Evolutionary conservation across 2,888 invertebrate genomes (phyloP).

Genomic region (Crematogaster levior): DNA sequence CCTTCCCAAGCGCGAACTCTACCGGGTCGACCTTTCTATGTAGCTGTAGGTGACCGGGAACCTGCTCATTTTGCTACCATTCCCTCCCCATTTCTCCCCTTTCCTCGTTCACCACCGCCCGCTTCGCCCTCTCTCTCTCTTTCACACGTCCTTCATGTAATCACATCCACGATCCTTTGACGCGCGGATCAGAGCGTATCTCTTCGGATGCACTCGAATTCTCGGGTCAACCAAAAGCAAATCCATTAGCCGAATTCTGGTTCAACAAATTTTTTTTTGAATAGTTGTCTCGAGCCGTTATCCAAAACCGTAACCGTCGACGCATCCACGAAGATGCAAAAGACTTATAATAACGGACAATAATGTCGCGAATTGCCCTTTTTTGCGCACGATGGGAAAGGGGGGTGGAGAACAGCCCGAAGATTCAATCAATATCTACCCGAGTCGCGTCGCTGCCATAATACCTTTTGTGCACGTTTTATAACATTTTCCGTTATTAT

Average conservation of each 20-base stretch:
- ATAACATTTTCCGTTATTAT: conserved; percentile 38
- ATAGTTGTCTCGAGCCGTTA: conserved; percentile 3
- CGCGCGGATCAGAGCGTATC: conserved; percentile 21
- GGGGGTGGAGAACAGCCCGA: neutral
- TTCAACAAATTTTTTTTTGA: conserved; percentile 27
- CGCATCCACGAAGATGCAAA: neutral
- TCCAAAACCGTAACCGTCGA: neutral
- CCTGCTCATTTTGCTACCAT: neutral
- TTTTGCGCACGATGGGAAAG: neutral
- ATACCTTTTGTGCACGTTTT: conserved; percentile 25
- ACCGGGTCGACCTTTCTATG: conserved; percentile 49
- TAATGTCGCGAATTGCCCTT: neutral
- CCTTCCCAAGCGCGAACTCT: conserved; percentile 38
- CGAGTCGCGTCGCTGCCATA: conserved; percentile 13
- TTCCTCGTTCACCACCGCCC: neutral
- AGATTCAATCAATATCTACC: conserved; percentile 36
- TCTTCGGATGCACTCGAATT: conserved; percentile 28
- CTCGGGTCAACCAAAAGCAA: conserved; percentile 22
- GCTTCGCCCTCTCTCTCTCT: neutral
- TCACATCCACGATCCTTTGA: conserved; percentile 40
- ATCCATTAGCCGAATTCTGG: conserved; percentile 35
- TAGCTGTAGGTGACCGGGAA: conserved; percentile 27
- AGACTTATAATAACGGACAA: conserved; percentile 15
- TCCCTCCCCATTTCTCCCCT: neutral
- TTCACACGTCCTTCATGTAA: conserved; percentile 16